These are phyloP conservation scores for Drosophila eohydei DNA, from an alignment of 2,888 invertebrate genomes.

Conservation along the genomic window DNA sequence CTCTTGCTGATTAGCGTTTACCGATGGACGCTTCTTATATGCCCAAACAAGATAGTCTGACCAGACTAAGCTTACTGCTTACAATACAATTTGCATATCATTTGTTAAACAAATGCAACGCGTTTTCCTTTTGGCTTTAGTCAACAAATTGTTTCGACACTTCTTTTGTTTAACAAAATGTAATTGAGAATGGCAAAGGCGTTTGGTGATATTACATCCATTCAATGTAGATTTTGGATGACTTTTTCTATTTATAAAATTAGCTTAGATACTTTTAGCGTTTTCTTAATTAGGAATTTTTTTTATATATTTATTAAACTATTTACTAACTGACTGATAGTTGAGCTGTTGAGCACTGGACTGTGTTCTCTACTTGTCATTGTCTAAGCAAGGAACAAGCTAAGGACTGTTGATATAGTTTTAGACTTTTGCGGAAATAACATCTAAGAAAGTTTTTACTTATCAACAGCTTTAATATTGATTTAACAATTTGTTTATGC, in stretches of 20 bases:
- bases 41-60: slow-evolving; percentile 1
- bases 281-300: too few species aligned
- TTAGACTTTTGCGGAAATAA: too few species aligned
- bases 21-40: slow-evolving; percentile 15
- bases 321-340: too few species aligned
- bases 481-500: too few species aligned
- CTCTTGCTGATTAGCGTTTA: slow-evolving; percentile 41
- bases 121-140: neutral
- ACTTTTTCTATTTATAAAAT: neutral
- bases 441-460: too few species aligned
- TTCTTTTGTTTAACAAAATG: neutral
- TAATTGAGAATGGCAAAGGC: neutral
- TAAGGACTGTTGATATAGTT: too few species aligned
- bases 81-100: slow-evolving; percentile 43
- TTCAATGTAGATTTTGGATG: neutral
- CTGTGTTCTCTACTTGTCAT: too few species aligned
- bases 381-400: too few species aligned
- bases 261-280: too few species aligned
- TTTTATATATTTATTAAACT: neutral
- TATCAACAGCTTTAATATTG: too few species aligned
- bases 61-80: neutral
- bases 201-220: neutral
- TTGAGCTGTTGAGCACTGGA: too few species aligned
- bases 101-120: slow-evolving; percentile 31
- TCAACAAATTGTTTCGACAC: slow-evolving; percentile 8